Evolutionary conservation across 2,888 invertebrate species (phyloP).

Genomic region (Drosophila nr. fundita): DNA sequence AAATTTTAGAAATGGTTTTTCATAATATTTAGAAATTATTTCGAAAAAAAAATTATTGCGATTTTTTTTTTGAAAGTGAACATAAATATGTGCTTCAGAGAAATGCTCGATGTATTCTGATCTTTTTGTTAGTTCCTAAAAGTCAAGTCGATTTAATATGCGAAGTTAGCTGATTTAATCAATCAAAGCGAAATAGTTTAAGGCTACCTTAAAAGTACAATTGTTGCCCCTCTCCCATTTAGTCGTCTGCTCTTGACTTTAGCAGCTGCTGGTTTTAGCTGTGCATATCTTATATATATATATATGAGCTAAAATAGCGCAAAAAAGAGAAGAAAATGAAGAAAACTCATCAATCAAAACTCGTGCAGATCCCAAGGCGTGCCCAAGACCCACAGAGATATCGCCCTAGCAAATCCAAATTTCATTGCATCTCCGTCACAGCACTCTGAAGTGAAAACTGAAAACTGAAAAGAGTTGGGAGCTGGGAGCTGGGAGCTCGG

Average conservation of each 20-base stretch:
- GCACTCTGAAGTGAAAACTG: slow-evolving; percentile 26
- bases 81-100: too few species aligned
- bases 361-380: slow-evolving; percentile 35
- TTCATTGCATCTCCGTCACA: slow-evolving; percentile 48
- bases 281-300: slow-evolving; percentile 22
- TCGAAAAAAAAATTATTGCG: too few species aligned
- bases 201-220: background rate
- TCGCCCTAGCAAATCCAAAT: slow-evolving; percentile 45
- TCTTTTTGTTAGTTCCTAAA: too few species aligned
- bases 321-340: slow-evolving; percentile 1
- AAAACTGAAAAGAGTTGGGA: background rate
- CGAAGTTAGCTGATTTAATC: background rate
- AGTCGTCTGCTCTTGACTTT: slow-evolving; percentile 36
- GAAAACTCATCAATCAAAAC: slow-evolving; percentile 68
- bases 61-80: too few species aligned
- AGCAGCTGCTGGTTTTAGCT: slow-evolving; percentile 39
- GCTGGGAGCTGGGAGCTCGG: background rate
- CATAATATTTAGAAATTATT: background rate
- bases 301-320: slow-evolving; percentile 59
- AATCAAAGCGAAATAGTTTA: background rate
- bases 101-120: too few species aligned
- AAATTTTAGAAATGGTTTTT: background rate
- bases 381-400: slow-evolving; percentile 39
- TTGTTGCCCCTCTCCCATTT: background rate
- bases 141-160: background rate